A percentile compares a stretch with the other conserved stretches of the same genome.
Conservation (phyloP, 2,113 vertebrate genomes). For the Microcebus ravelobensis region DNA sequence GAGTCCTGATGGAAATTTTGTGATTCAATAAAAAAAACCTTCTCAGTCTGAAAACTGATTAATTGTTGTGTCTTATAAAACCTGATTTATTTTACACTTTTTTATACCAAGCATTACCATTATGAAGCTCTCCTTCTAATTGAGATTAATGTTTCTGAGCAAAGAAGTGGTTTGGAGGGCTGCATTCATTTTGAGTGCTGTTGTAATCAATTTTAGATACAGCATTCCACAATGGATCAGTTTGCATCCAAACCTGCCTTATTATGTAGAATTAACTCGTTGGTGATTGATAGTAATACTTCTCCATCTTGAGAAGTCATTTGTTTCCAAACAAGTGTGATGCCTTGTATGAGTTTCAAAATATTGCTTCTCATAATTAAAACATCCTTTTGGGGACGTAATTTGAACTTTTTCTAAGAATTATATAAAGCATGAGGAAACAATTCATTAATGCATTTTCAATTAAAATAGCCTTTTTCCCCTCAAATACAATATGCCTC, state of each 20-base stretch:
- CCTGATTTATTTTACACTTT: conserved; percentile 90
- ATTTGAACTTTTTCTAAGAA: conserved; percentile 58
- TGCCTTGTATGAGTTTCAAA: conserved; percentile 75
- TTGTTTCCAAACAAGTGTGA: conserved; percentile 88
- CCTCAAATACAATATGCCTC: not conserved
- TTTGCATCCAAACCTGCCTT: conserved; percentile 87
- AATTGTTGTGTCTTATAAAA: conserved; percentile 88
- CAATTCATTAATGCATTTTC: not conserved
- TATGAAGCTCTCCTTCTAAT: conserved; percentile 88
- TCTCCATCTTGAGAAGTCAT: conserved; percentile 85
- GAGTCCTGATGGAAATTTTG: conserved; percentile 62
- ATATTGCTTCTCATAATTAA: conserved; percentile 66
- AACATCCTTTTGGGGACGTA: conserved; percentile 67
- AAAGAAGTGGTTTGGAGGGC: conserved; percentile 87
- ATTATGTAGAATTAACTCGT: conserved; percentile 90
- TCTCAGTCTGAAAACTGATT: conserved; percentile 84
- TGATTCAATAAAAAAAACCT: conserved; percentile 64
- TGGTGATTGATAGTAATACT: conserved; percentile 90
- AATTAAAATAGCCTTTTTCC: not conserved
- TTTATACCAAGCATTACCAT: conserved; percentile 88
- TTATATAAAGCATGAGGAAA: not conserved
- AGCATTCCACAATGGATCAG: conserved; percentile 86
- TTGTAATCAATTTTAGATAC: conserved; percentile 90
- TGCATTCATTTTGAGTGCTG: conserved; percentile 89
- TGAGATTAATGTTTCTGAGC: conserved; percentile 90